Evolutionary conservation across 2,888 invertebrate species (phyloP), one percentile per base, ranked within the genome.

Genomic region (Cerceris ruficornis): DNA sequence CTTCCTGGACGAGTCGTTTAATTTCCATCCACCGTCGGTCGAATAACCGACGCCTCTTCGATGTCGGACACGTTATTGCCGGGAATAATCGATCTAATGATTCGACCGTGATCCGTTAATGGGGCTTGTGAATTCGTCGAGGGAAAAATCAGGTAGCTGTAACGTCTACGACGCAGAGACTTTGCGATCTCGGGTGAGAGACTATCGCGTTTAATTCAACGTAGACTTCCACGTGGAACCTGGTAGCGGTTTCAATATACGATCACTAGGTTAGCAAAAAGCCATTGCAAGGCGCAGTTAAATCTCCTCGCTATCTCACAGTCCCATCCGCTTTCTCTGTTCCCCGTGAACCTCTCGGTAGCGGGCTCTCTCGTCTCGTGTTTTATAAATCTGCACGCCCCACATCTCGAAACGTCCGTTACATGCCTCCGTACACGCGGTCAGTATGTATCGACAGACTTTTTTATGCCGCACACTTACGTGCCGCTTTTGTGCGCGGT

Each of bases 321-420:
- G 66, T 75, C 69, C 69, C 81, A 59, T 59, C 68, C 54, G 66
- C 60, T 70, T 68, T 69, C 66, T 67, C 58, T 67, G 39, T 72
- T 59, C 46, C 9, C 54, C 55, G 43, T 8, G 14, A 7, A n/a
- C 15, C 11, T 7, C 49, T 66, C 4, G 42, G 50, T 50, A 50
- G 60, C 65, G 11, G 28, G 14, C 64, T 13, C 15, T n/a, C 60
- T 8, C 60, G 55, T 49, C 60, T 39, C 71, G 65, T 17, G 68
- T 71, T 83, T 77, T 76, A 69, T 66, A 76, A 80, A 84, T 77
- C 74, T 54, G 69, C 80, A 60, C 70, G 69, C 66, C 73, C 81
- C 77, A 73, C 75, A 69, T 75, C 77, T 65, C 60, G 72, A 58
- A 70, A 78, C 58, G 78, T 74, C 73, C 81, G 81, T 70, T 79